A percentile compares a stretch with the other conserved stretches of the same genome.
These are phyloP conservation scores for Macaria notata DNA, from an alignment of 2,888 invertebrate species.

Conservation along the genomic window DNA sequence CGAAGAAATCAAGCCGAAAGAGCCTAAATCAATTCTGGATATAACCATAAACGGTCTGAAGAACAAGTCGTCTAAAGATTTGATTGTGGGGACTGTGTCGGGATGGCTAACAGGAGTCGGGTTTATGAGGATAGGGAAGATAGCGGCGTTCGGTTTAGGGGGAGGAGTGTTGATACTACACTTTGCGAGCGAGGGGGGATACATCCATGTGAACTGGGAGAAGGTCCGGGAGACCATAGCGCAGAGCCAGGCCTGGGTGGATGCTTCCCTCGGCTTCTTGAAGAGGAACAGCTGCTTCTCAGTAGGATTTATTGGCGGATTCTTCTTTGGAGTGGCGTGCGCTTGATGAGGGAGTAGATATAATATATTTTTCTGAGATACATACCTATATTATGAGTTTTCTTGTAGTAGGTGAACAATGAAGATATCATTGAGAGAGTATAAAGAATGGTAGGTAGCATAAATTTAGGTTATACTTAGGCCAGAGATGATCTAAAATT, in stretches of 20 bases:
- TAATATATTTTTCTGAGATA: slow-evolving; percentile 22
- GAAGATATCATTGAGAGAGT: too few relatives aligned
- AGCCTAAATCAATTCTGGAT: slow-evolving; percentile 48
- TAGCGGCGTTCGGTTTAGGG: slow-evolving; percentile 93
- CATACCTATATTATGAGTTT: background rate
- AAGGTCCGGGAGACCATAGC: slow-evolving; percentile 88
- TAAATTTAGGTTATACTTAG: too few relatives aligned
- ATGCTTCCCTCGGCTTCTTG: slow-evolving; percentile 84
- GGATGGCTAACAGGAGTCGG: slow-evolving; percentile 88
- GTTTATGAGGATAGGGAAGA: slow-evolving; percentile 91
- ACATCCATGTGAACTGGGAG: slow-evolving; percentile 94
- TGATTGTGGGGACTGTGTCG: slow-evolving; percentile 57
- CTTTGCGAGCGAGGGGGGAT: slow-evolving; percentile 93
- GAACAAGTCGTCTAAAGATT: slow-evolving; percentile 52
- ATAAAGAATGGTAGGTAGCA: too few relatives aligned
- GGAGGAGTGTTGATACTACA: slow-evolving; percentile 93
- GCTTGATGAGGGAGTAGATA: slow-evolving; percentile 49
- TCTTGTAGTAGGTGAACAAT: too few relatives aligned
- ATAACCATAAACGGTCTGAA: slow-evolving; percentile 48
- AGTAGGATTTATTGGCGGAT: slow-evolving; percentile 91
- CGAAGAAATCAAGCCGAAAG: slow-evolving; percentile 43
- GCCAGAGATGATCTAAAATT: too few relatives aligned
- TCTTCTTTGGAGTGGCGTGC: slow-evolving; percentile 91
- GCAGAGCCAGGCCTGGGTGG: slow-evolving; percentile 87
- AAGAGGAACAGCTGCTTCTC: slow-evolving; percentile 86